Conservation (phyloP, 2,113 vertebrate species). For the Chaetodon auriga region DNA sequence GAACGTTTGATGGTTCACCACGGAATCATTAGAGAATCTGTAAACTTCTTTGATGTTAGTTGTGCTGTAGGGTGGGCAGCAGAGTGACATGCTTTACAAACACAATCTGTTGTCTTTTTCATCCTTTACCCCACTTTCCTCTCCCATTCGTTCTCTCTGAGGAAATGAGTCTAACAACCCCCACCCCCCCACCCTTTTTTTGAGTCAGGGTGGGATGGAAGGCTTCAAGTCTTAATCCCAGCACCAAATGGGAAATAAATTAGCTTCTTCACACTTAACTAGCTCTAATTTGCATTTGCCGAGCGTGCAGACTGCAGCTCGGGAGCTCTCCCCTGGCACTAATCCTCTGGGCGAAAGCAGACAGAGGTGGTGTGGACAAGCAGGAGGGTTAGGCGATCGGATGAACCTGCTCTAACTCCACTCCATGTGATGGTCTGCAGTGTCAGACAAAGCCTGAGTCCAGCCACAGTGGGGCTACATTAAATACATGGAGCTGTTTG, state of each 20-base stretch:
- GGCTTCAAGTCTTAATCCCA: conserved; percentile 89
- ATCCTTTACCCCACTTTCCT: conserved; percentile 50
- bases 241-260: conserved; percentile 91
- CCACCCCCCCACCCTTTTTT: conserved; percentile 32
- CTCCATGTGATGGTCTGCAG: conserved; percentile 25
- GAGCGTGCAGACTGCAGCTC: conserved; percentile 76
- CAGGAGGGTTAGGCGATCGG: conserved; percentile 38
- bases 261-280: conserved; percentile 92
- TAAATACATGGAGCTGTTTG: conserved; percentile 45
- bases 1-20: neutral
- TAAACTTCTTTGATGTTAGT: neutral
- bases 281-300: conserved; percentile 88
- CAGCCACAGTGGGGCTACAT: neutral
- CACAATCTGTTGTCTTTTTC: conserved; percentile 27
- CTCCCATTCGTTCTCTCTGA: conserved; percentile 41
- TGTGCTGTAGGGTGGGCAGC: neutral
- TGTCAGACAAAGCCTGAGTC: conserved; percentile 5
- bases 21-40: conserved; percentile 4
- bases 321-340: conserved; percentile 81
- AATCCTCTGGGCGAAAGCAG: conserved; percentile 81
- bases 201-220: conserved; percentile 65
- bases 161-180: conserved; percentile 62
- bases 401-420: conserved; percentile 56
- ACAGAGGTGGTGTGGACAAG: conserved; percentile 66
- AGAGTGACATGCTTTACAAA: conserved; percentile 25